Evolutionary conservation across 2,888 invertebrate genomes (phyloP).

Genomic region (Erannis defoliaria): DNA sequence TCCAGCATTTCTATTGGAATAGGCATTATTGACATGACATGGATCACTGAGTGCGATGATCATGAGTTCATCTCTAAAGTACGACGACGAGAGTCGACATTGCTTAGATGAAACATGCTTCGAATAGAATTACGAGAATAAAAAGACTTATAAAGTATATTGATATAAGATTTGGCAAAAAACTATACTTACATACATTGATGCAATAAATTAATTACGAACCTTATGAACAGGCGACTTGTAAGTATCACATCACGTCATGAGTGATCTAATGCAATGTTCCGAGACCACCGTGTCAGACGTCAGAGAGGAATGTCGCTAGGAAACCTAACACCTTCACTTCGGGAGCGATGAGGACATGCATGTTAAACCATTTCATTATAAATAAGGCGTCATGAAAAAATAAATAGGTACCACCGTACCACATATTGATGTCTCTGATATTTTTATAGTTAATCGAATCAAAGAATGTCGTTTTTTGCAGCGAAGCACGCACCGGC

Average conservation of each 20-base stretch:
- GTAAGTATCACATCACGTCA: slow-evolving; percentile 7
- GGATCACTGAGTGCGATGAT: slow-evolving; percentile 51
- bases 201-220: not conserved
- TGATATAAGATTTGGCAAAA: not conserved
- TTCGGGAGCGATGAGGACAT: slow-evolving; percentile 58
- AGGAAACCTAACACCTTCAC: slow-evolving; percentile 65
- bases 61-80: slow-evolving; percentile 2
- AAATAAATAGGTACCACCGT: slow-evolving; percentile 51
- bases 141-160: too few relatives aligned
- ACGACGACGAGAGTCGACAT: not conserved
- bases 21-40: slow-evolving; percentile 65
- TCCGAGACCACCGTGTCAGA: slow-evolving; percentile 62
- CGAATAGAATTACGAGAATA: too few relatives aligned
- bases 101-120: too few relatives aligned
- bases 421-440: slow-evolving; percentile 54
- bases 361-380: slow-evolving; percentile 56
- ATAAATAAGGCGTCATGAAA: slow-evolving; percentile 52
- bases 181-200: not conserved
- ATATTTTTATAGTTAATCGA: slow-evolving; percentile 49
- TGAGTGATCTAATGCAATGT: slow-evolving; percentile 31
- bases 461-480: slow-evolving; percentile 59
- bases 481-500: slow-evolving; percentile 43
- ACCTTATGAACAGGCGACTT: not conserved
- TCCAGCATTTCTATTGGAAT: slow-evolving; percentile 62
- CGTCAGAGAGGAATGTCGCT: slow-evolving; percentile 65